Conservation (phyloP, 2,888 invertebrate genomes). For the Emmelina monodactyla region DNA sequence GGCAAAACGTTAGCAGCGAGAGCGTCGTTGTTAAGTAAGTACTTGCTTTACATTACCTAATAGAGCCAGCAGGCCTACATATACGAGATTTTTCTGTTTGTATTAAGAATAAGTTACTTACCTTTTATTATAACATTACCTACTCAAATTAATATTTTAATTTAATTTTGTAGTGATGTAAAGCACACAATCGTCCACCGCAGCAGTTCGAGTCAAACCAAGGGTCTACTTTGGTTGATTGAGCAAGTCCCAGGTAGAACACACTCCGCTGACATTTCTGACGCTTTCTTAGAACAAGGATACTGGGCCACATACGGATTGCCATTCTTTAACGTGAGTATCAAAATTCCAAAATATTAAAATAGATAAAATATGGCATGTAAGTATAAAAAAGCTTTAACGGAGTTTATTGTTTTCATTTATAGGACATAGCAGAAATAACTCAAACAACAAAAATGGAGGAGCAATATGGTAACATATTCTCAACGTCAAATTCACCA, state of each 20-base stretch:
- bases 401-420: too few relatives aligned
- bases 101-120: too few relatives aligned
- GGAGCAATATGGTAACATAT: slow-evolving; percentile 34
- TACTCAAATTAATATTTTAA: too few relatives aligned
- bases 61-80: too few relatives aligned
- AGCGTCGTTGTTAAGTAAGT: slow-evolving; percentile 40
- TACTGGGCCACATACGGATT: slow-evolving; percentile 78
- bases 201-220: slow-evolving; percentile 31
- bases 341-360: too few relatives aligned
- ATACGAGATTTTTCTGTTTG: too few relatives aligned
- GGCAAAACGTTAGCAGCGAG: slow-evolving; percentile 31
- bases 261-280: slow-evolving; percentile 72
- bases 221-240: slow-evolving; percentile 70
- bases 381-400: background rate
- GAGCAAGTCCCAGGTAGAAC: slow-evolving; percentile 80
- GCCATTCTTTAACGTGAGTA: slow-evolving; percentile 56
- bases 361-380: too few relatives aligned
- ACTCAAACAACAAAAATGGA: slow-evolving; percentile 42
- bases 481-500: slow-evolving; percentile 41
- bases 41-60: too few relatives aligned
- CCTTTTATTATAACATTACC: too few relatives aligned
- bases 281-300: slow-evolving; percentile 65
- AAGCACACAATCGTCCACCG: slow-evolving; percentile 47
- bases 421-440: slow-evolving; percentile 43
- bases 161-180: slow-evolving; percentile 33